A percentile compares a stretch with the other conserved stretches of the same genome.
phyloP scores from a whole-genome alignment of 2,888 invertebrate genomes.

The Falcaria lacertinaria region DNA sequence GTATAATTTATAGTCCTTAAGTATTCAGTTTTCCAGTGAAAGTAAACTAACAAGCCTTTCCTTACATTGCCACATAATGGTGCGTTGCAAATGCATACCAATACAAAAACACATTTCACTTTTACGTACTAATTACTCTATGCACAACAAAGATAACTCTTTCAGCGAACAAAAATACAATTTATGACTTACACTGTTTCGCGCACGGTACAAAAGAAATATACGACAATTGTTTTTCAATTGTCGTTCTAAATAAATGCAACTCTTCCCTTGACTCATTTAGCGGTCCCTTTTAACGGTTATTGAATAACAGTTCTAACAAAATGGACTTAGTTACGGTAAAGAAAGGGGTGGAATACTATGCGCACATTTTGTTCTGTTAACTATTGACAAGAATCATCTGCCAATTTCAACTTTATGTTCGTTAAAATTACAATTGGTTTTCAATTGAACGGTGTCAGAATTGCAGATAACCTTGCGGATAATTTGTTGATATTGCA shows the following conservation, averaged over 20 bases:
- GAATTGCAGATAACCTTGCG: constrained; percentile 23
- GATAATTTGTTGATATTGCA: constrained; percentile 43
- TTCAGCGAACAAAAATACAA: constrained; percentile 46
- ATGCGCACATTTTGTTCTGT: constrained; percentile 31
- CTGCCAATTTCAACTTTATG: constrained; percentile 15
- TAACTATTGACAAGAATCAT: constrained; percentile 3
- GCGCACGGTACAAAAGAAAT: constrained; percentile 46
- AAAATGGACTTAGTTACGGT: constrained; percentile 64
- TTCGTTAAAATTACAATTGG: background rate
- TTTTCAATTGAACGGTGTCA: constrained; percentile 2
- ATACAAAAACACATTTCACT: constrained; percentile 64
- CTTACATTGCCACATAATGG: constrained; percentile 33
- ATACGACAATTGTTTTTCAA: constrained; percentile 35
- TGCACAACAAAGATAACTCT: constrained; percentile 46
- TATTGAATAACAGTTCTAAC: constrained; percentile 50
- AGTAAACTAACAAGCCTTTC: constrained; percentile 51
- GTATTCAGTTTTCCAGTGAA: constrained; percentile 52
- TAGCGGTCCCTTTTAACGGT: constrained; percentile 65
- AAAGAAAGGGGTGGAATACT: constrained; percentile 61
- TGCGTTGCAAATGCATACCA: constrained; percentile 53
- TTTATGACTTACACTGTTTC: constrained; percentile 60
- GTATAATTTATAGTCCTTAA: too few relatives aligned
- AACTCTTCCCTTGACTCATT: constrained; percentile 56
- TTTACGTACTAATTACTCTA: constrained; percentile 74
- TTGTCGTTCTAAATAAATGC: constrained; percentile 60